Conservation (phyloP, 2,888 invertebrate genomes). For the Drosophila testacea region DNA sequence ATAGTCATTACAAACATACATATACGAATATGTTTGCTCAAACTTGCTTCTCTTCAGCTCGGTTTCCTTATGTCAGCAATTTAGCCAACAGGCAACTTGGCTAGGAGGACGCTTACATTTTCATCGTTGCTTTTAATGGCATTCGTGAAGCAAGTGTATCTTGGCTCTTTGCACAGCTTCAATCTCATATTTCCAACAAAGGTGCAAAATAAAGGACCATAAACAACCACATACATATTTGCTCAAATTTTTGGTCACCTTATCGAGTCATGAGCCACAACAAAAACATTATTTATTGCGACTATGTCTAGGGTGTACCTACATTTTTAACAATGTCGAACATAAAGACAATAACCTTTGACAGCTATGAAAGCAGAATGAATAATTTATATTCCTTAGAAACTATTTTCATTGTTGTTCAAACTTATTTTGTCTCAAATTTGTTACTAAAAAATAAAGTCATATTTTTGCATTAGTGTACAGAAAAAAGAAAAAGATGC, state of each 20-base stretch:
- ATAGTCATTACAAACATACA: background rate
- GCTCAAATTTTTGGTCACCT: constrained; percentile 57
- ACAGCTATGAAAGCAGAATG: constrained; percentile 36
- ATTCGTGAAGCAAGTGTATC: constrained; percentile 26
- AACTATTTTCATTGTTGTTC: constrained; percentile 21
- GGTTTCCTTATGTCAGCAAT: constrained; percentile 44
- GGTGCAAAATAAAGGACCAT: constrained; percentile 47
- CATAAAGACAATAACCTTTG: constrained; percentile 58
- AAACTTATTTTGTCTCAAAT: background rate
- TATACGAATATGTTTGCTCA: constrained; percentile 17
- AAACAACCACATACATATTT: constrained; percentile 48
- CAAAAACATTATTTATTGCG: constrained; percentile 57
- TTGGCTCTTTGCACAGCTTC: constrained; percentile 35
- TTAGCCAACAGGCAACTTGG: constrained; percentile 34
- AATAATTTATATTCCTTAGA: constrained; percentile 48
- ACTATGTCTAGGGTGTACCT: constrained; percentile 44
- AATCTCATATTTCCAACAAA: constrained; percentile 36
- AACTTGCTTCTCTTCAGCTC: constrained; percentile 12
- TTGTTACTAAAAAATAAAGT: background rate
- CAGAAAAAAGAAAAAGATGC: too few relatives aligned
- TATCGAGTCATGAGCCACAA: constrained; percentile 45
- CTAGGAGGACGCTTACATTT: constrained; percentile 29
- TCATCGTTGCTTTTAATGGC: constrained; percentile 31
- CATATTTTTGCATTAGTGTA: too few relatives aligned
- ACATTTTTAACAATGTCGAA: constrained; percentile 43